Conservation (phyloP, 2,888 invertebrate genomes). For the Chrysolina haemoptera region DNA sequence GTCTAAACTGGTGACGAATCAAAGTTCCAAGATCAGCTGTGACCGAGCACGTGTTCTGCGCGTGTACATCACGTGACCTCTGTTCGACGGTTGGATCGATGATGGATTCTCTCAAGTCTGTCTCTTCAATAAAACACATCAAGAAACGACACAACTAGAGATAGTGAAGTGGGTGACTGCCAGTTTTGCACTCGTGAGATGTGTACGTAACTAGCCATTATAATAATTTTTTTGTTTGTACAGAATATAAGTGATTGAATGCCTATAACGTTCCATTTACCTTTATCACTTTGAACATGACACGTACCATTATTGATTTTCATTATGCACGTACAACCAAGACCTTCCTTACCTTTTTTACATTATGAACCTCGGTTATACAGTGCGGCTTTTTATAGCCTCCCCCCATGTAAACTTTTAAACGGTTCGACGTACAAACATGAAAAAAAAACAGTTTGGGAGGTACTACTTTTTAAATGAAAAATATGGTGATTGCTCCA, state of each 20-base stretch:
- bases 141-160: conserved; percentile 34
- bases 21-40: conserved; percentile 25
- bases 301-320: conserved; percentile 3
- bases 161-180: conserved; percentile 38
- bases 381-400: no score
- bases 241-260: no score
- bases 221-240: conserved; percentile 5
- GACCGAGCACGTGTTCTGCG: conserved; percentile 59
- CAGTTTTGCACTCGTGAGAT: conserved; percentile 62
- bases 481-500: no score
- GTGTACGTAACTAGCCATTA: conserved; percentile 58
- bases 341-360: background rate
- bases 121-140: conserved; percentile 29
- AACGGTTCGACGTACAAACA: no score
- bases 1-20: conserved; percentile 4
- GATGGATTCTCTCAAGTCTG: conserved; percentile 48
- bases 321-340: background rate
- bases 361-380: background rate
- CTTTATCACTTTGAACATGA: background rate
- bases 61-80: conserved; percentile 65
- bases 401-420: no score
- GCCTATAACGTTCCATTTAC: no score
- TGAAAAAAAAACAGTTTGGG: no score
- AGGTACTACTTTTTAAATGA: no score
- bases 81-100: conserved; percentile 62